Base-by-base conservation (phyloP, 1,140 invertebrate species). In the Drosophila ercepeae region DNA sequence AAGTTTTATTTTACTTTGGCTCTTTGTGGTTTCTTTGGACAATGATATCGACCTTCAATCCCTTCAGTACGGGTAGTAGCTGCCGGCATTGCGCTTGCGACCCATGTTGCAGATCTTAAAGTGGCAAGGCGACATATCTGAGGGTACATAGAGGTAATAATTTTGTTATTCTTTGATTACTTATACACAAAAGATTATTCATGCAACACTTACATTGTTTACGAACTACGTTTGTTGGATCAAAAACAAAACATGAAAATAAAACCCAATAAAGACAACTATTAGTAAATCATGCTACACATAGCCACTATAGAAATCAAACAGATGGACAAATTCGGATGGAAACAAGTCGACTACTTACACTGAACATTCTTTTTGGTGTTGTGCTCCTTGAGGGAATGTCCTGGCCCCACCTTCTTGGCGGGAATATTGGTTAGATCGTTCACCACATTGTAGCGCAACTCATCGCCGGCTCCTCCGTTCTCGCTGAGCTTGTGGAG, bases 81-180 rank as follows among this genome's bases (percentile, higher is more conserved):
- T 71, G 29, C 73, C 81, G 23, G 75, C 71, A 59, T 88, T 88
- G 46, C 89, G 75, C 11, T 90, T 90, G 50, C 89, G 89, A 11
- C 89, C 89, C 81, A 90, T 89, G 63, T 90, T 89, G 69, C 89
- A 90, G 52, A 90, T 90, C 65, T 90, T 90, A 19, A 90, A 90
- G 34, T 90, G 89, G 55, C 89, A 90, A 6, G 89, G 89, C 18
- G 81, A 83, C 89, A 90, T 90, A 44, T 90, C 89, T 90, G 32
- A 2, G 18, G 25, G 3, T 23, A 9, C 11, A 8, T 9, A 18
- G 41, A 27, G 1, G 18, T 16, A 29, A 0, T 5, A 3, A 8
- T 6, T 1, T 50, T 27, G 2, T 51, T 46, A 42, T 13, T 48
- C 19, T 0, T 3, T n/a, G 8, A 4, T 32, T 32, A 32, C 4